Percentiles rank a stretch among this genome's conserved stretches.
Evolutionary conservation across 2,888 invertebrate genomes (phyloP).

Genomic region (Synergus laeviventris): DNA sequence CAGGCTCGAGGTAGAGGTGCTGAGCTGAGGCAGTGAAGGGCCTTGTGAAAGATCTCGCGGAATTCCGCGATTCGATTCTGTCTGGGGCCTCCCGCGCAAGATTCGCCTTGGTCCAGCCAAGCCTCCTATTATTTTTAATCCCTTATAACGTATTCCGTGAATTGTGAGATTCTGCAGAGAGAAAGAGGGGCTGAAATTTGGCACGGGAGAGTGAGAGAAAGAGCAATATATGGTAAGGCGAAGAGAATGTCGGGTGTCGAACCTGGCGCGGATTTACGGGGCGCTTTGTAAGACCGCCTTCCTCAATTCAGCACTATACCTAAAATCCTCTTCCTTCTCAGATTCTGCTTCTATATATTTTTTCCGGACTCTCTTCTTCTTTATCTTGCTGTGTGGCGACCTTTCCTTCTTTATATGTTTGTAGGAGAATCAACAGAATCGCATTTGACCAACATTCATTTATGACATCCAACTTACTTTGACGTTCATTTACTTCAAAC

Average conservation of each 20-base stretch:
- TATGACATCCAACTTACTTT: constrained; percentile 56
- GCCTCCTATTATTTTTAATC: constrained; percentile 72
- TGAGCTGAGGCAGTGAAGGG: constrained; percentile 1
- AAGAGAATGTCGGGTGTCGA: constrained; percentile 75
- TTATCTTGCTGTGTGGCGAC: constrained; percentile 48
- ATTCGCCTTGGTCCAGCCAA: constrained; percentile 41
- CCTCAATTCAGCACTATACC: constrained; percentile 75
- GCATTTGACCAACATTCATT: constrained; percentile 58
- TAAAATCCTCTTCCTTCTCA: constrained; percentile 58
- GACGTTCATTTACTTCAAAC: constrained; percentile 67
- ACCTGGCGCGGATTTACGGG: constrained; percentile 75
- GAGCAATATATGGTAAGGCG: constrained; percentile 70
- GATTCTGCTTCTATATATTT: constrained; percentile 54
- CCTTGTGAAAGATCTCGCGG: constrained; percentile 56
- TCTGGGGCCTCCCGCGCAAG: constrained; percentile 42
- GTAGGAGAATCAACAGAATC: constrained; percentile 55
- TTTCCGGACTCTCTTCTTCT: constrained; percentile 47
- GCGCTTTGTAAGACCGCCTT: constrained; percentile 76
- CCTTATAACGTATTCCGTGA: constrained; percentile 60
- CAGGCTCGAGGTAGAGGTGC: constrained; percentile 19
- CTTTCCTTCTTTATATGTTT: constrained; percentile 50
- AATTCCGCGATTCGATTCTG: constrained; percentile 55
- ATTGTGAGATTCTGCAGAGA: constrained; percentile 48
- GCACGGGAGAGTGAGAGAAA: constrained; percentile 44
- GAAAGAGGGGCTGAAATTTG: constrained; percentile 42